Conservation (phyloP, 2,797 vertebrate species). For the Champsocephalus esox region DNA sequence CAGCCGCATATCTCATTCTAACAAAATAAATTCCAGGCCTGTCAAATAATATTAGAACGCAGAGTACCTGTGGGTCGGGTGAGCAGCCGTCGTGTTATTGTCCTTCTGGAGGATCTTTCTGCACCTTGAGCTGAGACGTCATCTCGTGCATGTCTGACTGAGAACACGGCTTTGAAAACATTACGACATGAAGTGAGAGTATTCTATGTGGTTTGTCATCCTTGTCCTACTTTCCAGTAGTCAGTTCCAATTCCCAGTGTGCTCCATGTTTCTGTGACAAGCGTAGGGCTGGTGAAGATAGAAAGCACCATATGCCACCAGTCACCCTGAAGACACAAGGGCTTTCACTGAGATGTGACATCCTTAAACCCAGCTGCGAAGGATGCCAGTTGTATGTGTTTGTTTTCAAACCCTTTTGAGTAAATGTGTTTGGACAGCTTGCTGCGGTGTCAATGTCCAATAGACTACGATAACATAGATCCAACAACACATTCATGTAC, state of each 20-base stretch:
- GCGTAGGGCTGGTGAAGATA: conserved; percentile 12
- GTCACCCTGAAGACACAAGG: conserved; percentile 12
- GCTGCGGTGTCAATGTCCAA: conserved; percentile 10
- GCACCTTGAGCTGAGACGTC: conserved; percentile 10
- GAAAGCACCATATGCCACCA: conserved; percentile 24
- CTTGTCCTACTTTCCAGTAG: conserved; percentile 23
- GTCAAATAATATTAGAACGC: conserved; percentile 38
- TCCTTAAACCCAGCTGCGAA: conserved; percentile 16
- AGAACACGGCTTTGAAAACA: conserved; percentile 18
- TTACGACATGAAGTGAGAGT: conserved; percentile 4
- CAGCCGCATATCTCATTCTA: conserved; percentile 26
- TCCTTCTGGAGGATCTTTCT: conserved; percentile 37
- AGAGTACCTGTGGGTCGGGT: conserved; percentile 2
- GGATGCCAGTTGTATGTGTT: conserved; percentile 12
- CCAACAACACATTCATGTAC: no score
- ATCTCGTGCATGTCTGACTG: conserved; percentile 26
- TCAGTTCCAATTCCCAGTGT: conserved; percentile 16
- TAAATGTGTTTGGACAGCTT: conserved; percentile 37
- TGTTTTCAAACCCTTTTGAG: conserved; percentile 30
- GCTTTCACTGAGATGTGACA: conserved; percentile 5
- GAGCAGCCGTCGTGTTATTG: conserved; percentile 37
- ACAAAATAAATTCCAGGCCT: conserved; percentile 21
- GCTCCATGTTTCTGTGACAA: conserved; percentile 21
- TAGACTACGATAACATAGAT: conserved; percentile 15
- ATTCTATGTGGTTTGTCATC: conserved; percentile 20